Evolutionary conservation across 2,888 invertebrate species (phyloP).

Genomic region (Cheilosia soror): DNA sequence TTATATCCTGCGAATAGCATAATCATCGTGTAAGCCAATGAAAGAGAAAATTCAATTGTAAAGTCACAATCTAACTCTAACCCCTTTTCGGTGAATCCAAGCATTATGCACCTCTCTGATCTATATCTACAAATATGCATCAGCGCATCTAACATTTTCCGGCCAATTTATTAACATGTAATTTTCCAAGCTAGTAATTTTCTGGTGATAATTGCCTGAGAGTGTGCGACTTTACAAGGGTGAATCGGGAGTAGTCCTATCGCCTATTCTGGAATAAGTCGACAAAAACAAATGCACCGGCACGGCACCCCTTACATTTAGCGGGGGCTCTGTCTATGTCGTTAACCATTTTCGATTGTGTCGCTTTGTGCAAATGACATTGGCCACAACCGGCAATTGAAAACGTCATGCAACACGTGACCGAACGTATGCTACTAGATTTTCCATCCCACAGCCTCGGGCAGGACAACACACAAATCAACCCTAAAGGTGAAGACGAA

Average conservation of each 20-base stretch:
- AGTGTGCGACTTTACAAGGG: constrained; percentile 3
- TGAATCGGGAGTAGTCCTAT: neutral
- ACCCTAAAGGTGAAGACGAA: constrained; percentile 22
- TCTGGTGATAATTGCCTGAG: constrained; percentile 72
- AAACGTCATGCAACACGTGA: constrained; percentile 77
- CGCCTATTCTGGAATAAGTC: neutral
- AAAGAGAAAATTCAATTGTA: constrained; percentile 60
- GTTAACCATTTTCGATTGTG: constrained; percentile 65
- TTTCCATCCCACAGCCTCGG: constrained; percentile 59
- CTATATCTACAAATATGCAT: constrained; percentile 26
- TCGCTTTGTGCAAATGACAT: constrained; percentile 75
- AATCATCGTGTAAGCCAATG: constrained; percentile 58
- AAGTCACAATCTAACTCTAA: constrained; percentile 36
- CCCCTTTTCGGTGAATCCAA: constrained; percentile 30
- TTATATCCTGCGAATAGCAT: constrained; percentile 22
- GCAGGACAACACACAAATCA: constrained; percentile 61
- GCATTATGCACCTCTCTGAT: constrained; percentile 8
- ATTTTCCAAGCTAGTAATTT: constrained; percentile 78
- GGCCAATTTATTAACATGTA: constrained; percentile 78
- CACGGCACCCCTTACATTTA: constrained; percentile 39
- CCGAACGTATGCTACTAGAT: constrained; percentile 69
- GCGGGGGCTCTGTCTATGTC: constrained; percentile 56
- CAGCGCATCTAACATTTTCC: constrained; percentile 69
- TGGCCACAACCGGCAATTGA: constrained; percentile 77
- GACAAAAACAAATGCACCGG: constrained; percentile 9